Evolutionary conservation across 2,888 invertebrate species (phyloP).

Genomic region (Steromphala cineraria): DNA sequence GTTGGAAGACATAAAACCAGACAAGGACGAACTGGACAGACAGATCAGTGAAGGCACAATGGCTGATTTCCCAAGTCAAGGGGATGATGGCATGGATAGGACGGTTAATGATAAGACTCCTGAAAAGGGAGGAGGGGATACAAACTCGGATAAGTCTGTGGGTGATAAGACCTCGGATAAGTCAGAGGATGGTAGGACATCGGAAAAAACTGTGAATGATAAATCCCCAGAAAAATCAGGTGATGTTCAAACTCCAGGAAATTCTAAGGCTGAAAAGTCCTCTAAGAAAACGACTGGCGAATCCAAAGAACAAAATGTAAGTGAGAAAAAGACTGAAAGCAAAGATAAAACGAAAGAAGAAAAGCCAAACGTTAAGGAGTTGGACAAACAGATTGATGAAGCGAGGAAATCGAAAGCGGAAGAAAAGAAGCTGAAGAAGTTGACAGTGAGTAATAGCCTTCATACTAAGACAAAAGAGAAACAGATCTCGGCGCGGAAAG

Average conservation of each 20-base stretch:
- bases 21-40: conserved; percentile 23
- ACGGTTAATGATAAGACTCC: conserved; percentile 31
- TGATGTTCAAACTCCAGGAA: no score
- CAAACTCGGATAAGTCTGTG: neutral
- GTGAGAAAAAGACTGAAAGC: conserved; percentile 12
- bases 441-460: neutral
- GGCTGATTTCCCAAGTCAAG: neutral
- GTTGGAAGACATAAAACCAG: conserved; percentile 26
- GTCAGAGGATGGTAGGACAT: no score
- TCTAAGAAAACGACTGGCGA: no score
- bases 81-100: neutral
- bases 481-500: conserved; percentile 1
- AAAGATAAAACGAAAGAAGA: conserved; percentile 14
- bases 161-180: neutral
- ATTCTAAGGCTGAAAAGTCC: no score
- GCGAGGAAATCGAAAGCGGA: neutral
- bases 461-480: neutral
- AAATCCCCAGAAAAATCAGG: no score
- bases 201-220: no score
- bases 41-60: neutral
- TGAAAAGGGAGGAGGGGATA: conserved; percentile 25
- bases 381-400: conserved; percentile 1
- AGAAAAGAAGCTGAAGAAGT: neutral
- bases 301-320: neutral
- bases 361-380: conserved; percentile 27